Conservation (phyloP, 2,888 invertebrate species). For the Salpingus planirostris region DNA sequence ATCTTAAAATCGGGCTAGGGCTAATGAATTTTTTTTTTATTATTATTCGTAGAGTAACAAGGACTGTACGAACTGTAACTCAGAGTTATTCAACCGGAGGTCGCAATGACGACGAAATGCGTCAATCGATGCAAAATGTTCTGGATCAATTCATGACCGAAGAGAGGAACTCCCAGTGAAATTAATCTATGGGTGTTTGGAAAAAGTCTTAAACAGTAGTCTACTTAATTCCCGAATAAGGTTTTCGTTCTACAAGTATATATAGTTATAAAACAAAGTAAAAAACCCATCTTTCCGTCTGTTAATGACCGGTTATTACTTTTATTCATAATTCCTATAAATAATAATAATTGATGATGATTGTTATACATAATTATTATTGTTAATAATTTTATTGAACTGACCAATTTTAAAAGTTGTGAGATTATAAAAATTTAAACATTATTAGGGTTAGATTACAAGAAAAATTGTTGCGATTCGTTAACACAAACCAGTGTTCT, state of each 20-base stretch:
- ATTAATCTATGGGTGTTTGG: not conserved
- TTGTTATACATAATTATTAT: slow-evolving; percentile 1
- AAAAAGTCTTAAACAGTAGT: not conserved
- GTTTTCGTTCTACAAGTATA: not conserved
- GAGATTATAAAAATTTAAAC: too few species aligned
- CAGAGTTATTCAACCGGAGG: slow-evolving; percentile 34
- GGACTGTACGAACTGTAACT: slow-evolving; percentile 43
- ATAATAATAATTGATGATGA: too few species aligned
- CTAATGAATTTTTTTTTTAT: too few species aligned
- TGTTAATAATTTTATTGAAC: slow-evolving; percentile 7
- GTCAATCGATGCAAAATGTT: slow-evolving; percentile 46
- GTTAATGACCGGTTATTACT: too few species aligned
- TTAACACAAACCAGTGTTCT: too few species aligned
- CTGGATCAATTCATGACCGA: slow-evolving; percentile 48
- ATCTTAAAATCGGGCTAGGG: too few species aligned
- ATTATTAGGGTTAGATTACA: too few species aligned
- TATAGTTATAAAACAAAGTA: too few species aligned
- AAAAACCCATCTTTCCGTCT: too few species aligned
- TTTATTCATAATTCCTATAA: too few species aligned
- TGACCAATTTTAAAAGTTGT: too few species aligned
- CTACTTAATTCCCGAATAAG: not conserved
- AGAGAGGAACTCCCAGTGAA: slow-evolving; percentile 42
- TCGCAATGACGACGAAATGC: slow-evolving; percentile 35
- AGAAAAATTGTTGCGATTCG: too few species aligned
- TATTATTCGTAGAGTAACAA: slow-evolving; percentile 43